phyloP scores from a whole-genome alignment of 92 coral and sea anemone species.

The Paramuricea clavata region DNA sequence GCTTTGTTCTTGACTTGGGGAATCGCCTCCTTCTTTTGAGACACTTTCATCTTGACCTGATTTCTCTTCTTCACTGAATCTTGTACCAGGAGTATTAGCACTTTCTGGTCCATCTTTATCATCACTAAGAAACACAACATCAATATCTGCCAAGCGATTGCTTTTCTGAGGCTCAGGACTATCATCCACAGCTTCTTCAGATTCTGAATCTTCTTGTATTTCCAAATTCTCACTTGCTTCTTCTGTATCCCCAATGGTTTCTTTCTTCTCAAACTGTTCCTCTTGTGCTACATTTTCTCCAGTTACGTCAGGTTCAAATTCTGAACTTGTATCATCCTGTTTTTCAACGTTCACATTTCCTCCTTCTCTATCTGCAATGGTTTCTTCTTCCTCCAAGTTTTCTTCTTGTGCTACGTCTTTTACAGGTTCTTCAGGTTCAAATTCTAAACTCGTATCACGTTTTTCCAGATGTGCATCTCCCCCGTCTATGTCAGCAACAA shows the following conservation, averaged over 20 bases:
- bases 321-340: slow-evolving; percentile 1
- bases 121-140: neutral
- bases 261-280: neutral
- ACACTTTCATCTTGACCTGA: neutral
- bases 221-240: neutral
- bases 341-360: neutral
- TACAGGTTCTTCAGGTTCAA: neutral
- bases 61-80: neutral
- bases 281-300: neutral
- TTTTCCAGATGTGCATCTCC: neutral
- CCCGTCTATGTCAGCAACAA: neutral
- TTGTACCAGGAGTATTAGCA: neutral
- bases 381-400: neutral
- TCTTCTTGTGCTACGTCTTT: slow-evolving; percentile 7
- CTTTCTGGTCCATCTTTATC: neutral
- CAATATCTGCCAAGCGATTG: neutral
- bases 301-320: neutral
- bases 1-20: neutral
- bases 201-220: neutral
- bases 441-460: neutral
- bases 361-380: neutral
- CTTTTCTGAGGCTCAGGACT: neutral
- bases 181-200: neutral
- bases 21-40: neutral
- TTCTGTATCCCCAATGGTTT: neutral